A percentile compares a stretch with the other conserved stretches of the same genome.
These are phyloP conservation scores for Drosophila incognita DNA, from an alignment of 2,888 invertebrate species.

Conservation along the genomic window DNA sequence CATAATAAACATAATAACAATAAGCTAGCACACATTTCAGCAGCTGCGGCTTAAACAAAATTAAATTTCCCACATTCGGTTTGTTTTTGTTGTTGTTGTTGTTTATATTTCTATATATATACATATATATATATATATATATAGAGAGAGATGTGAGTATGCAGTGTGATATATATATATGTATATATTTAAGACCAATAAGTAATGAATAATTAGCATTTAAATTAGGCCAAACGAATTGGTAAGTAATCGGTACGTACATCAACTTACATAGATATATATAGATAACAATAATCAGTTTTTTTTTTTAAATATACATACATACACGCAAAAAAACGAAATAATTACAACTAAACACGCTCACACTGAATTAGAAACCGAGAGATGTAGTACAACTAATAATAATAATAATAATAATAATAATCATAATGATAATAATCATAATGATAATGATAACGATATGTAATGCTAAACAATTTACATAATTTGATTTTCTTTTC, in stretches of 20 bases:
- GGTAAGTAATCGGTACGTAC: constrained; percentile 52
- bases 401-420: constrained; percentile 5
- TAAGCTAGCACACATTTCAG: constrained; percentile 6
- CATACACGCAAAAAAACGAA: constrained; percentile 42
- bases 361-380: constrained; percentile 36
- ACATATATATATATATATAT: constrained; percentile 17
- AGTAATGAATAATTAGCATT: constrained; percentile 49
- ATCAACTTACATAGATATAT: constrained; percentile 38
- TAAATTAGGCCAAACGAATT: constrained; percentile 47
- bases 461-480: constrained; percentile 59
- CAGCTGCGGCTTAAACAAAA: constrained; percentile 19
- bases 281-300: constrained; percentile 53
- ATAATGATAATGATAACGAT: constrained; percentile 46
- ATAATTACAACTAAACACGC: constrained; percentile 33
- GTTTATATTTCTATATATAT: constrained; percentile 53
- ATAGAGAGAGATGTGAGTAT: constrained; percentile 10
- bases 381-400: constrained; percentile 33
- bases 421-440: constrained; percentile 1
- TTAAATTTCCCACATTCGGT: constrained; percentile 40
- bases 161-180: constrained; percentile 12
- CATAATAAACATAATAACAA: constrained; percentile 5
- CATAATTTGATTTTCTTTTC: constrained; percentile 55
- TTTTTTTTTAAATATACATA: constrained; percentile 6
- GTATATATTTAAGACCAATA: constrained; percentile 34
- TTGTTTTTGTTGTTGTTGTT: constrained; percentile 25